Conservation (phyloP, 2,797 vertebrate genomes). For the Telmatherina bonti region DNA sequence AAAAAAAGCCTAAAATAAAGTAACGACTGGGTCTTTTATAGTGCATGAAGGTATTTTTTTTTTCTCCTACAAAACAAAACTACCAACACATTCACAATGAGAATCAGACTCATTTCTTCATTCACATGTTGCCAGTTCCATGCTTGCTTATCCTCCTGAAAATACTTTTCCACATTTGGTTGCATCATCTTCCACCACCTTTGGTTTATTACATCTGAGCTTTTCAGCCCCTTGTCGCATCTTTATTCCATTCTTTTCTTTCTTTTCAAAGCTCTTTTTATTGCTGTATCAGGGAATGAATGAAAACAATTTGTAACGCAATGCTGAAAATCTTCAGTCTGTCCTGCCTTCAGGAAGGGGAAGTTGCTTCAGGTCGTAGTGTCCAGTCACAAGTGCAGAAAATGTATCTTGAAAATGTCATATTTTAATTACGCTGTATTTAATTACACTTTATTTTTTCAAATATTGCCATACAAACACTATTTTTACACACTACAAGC, state of each 20-base stretch:
- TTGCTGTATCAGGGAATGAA: slow-evolving; percentile 8
- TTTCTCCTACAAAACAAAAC: too few species aligned
- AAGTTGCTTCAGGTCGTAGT: not conserved
- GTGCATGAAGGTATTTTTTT: too few species aligned
- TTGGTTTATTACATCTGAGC: not conserved
- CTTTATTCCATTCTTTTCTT: not conserved
- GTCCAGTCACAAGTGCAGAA: slow-evolving; percentile 1
- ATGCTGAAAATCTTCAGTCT: not conserved
- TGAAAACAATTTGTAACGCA: not conserved
- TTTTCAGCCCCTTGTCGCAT: not conserved
- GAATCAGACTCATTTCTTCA: too few species aligned
- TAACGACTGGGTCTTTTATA: too few species aligned
- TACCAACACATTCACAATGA: too few species aligned
- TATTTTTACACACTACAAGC: too few species aligned
- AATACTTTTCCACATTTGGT: slow-evolving; percentile 1
- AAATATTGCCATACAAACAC: too few species aligned
- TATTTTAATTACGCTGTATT: not conserved
- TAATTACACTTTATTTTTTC: too few species aligned
- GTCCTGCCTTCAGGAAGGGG: not conserved
- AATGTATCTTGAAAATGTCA: not conserved
- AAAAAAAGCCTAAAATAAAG: too few species aligned
- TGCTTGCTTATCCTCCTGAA: not conserved
- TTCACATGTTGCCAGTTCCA: not conserved
- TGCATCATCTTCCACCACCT: not conserved
- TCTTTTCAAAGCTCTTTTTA: not conserved